These are phyloP conservation scores for Trachelipus rathkii DNA, from an alignment of 1,140 invertebrate genomes.

Conservation along the genomic window DNA sequence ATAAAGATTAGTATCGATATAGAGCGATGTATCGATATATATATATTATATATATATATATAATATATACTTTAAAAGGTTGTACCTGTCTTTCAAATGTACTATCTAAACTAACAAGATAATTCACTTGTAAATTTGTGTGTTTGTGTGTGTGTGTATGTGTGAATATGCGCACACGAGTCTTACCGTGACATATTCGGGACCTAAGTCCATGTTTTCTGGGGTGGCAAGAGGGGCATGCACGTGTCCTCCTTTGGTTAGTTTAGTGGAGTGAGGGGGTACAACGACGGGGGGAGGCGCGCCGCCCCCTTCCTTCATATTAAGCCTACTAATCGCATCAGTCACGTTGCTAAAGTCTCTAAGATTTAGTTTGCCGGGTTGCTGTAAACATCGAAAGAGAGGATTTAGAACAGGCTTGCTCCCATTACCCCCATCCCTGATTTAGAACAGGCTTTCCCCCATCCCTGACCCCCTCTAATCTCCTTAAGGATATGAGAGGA, in stretches of 20 bases:
- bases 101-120: no score
- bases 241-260: slow-evolving; percentile 52
- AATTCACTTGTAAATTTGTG: no score
- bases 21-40: no score
- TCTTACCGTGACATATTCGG: slow-evolving; percentile 46
- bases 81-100: no score
- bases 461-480: no score
- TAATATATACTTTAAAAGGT: no score
- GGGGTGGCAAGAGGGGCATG: slow-evolving; percentile 75
- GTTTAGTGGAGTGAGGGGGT: slow-evolving; percentile 32
- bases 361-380: slow-evolving; percentile 83
- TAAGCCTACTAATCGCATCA: slow-evolving; percentile 75
- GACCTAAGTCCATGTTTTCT: slow-evolving; percentile 69
- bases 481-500: no score
- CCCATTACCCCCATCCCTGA: no score
- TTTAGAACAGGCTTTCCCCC: no score
- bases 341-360: slow-evolving; percentile 83
- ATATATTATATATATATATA: no score
- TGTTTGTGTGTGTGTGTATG: background rate
- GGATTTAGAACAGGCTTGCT: background rate
- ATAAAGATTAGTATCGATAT: no score
- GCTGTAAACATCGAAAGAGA: slow-evolving; percentile 54
- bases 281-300: slow-evolving; percentile 7
- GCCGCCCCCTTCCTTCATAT: slow-evolving; percentile 55
- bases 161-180: background rate